Evolutionary conservation across 1,140 invertebrate genomes (phyloP), one percentile per base, ranked within the genome.

Genomic region (Calosoma granatense): DNA sequence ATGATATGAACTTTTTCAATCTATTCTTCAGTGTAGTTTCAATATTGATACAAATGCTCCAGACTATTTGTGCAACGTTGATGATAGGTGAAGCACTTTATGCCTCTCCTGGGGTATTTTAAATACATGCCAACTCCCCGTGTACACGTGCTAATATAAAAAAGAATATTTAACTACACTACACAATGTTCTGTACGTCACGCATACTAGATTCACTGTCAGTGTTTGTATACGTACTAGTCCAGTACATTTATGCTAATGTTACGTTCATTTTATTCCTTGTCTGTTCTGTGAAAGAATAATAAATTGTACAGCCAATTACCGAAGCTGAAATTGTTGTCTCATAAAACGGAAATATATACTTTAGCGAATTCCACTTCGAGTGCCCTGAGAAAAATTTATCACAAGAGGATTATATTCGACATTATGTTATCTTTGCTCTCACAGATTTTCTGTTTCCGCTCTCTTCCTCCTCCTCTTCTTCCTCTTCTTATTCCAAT

Each of bases 1-100:
- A 47, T 47, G 41, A 47, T 47, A 47, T 47, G 41, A 47, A 47
- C 41, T 47, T 47, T 47, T 47, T 47, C 41, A 47, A 47, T 47
- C 41, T 47, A 47, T 47, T 47, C 41, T 47, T 47, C 15, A 6
- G 41, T 11, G 6, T 17, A 47, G 41, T 47, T 47, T 47, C 41
- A 47, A 47, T 47, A 47, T 47, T 47, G 41, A 47, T 47, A 17
- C 41, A 47, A 47, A 47, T 47, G 17, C 41, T 47, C 17, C 9
- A 47, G 41, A 47, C 41, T 47, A 47, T 47, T 47, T 47, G 41
- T 47, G 6, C 41, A 30, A 14, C 26, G 26, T 14, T 30, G 26
- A 30, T 30, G n/a, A n/a, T n/a, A 30, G 26, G 26, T 6, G 26
- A 30, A 14, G n/a, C n/a, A n/a, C n/a, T n/a, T n/a, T n/a, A n/a